Conservation (phyloP, 2,888 invertebrate genomes). For the Nomada ruficornis region DNA sequence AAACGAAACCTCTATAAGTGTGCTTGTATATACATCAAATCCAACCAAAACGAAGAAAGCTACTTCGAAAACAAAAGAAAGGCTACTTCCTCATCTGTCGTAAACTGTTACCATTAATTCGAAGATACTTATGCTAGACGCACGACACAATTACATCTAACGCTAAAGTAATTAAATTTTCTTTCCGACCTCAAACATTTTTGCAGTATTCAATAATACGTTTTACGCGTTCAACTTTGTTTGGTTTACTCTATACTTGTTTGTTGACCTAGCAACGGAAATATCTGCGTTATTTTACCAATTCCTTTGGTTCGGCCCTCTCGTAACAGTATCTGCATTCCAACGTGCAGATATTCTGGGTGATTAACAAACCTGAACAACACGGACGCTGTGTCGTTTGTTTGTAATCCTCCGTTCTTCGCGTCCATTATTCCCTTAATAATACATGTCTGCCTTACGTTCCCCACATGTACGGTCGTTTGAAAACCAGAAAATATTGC, state of each 20-base stretch:
- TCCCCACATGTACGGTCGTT: slow-evolving; percentile 97
- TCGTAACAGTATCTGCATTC: slow-evolving; percentile 92
- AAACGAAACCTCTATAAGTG: not conserved
- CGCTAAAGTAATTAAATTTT: slow-evolving; percentile 23
- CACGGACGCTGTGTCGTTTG: slow-evolving; percentile 94
- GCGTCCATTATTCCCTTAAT: slow-evolving; percentile 91
- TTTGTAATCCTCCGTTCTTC: slow-evolving; percentile 88
- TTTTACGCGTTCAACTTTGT: slow-evolving; percentile 32
- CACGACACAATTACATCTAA: slow-evolving; percentile 15
- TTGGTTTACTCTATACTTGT: slow-evolving; percentile 47
- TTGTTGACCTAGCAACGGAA: slow-evolving; percentile 84
- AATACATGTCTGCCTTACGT: slow-evolving; percentile 97
- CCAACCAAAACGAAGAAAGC: not conserved
- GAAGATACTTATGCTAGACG: slow-evolving; percentile 28
- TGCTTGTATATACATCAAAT: not conserved
- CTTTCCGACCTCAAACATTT: slow-evolving; percentile 10
- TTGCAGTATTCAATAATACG: slow-evolving; percentile 37
- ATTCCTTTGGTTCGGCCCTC: slow-evolving; percentile 94
- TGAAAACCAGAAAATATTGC: slow-evolving; percentile 94
- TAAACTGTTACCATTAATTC: not conserved
- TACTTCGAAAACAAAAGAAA: not conserved
- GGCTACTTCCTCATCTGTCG: not conserved
- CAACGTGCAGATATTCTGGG: slow-evolving; percentile 94
- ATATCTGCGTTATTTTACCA: slow-evolving; percentile 92
- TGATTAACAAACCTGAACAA: slow-evolving; percentile 94